Percentiles rank a stretch among this genome's conserved stretches.
Evolutionary conservation across 92 coral and sea anemone species (phyloP).

Genomic region (Epizoanthus ramosus): DNA sequence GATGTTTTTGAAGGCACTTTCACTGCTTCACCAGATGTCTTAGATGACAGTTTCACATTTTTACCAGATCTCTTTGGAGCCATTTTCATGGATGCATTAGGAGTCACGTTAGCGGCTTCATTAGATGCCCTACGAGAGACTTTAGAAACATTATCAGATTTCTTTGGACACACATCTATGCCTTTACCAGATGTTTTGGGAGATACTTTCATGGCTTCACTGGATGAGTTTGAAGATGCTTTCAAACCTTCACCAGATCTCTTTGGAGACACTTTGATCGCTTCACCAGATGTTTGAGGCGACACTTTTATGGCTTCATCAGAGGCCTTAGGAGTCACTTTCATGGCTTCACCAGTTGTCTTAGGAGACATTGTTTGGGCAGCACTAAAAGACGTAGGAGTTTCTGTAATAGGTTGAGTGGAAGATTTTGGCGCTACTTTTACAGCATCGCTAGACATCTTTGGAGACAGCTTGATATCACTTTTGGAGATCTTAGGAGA

Average conservation of each 20-base stretch:
- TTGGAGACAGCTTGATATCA: conserved; percentile 20
- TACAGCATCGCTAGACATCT: neutral
- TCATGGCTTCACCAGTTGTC: conserved; percentile 2
- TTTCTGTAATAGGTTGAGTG: conserved; percentile 8
- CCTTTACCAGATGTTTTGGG: conserved; percentile 29
- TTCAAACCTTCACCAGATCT: conserved; percentile 3
- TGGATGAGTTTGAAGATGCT: conserved; percentile 17
- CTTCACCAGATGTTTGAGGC: conserved; percentile 1
- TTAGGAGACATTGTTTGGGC: too few species aligned
- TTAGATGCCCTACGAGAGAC: conserved; percentile 12
- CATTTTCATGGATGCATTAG: conserved; percentile 24
- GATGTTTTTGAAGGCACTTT: conserved; percentile 39
- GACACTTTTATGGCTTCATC: conserved; percentile 10
- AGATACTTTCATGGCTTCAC: conserved; percentile 20
- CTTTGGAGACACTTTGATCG: conserved; percentile 9
- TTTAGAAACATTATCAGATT: neutral
- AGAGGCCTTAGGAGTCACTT: conserved; percentile 25
- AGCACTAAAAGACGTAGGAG: neutral
- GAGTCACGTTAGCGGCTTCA: conserved; percentile 26
- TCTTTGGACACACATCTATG: neutral
- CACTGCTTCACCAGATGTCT: neutral
- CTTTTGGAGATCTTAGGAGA: conserved; percentile 31
- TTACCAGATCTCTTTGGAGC: conserved; percentile 40
- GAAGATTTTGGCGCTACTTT: conserved; percentile 21
- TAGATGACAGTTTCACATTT: neutral